phyloP scores from a whole-genome alignment of 2,888 invertebrate genomes.

The Ryuthela nishihirai region DNA sequence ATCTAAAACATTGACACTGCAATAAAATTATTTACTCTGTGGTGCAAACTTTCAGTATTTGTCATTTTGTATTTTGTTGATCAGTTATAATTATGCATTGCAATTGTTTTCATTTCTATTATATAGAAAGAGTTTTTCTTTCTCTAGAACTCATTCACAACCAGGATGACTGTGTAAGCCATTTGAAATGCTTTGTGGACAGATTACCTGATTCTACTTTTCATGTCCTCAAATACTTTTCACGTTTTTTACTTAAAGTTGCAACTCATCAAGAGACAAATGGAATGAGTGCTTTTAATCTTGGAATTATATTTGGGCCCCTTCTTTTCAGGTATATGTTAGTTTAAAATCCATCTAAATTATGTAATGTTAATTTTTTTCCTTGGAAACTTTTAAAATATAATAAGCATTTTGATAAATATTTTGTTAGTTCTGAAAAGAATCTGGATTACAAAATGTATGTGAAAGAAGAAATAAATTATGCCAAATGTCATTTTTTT shows the following conservation, averaged over 20 bases:
- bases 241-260: slow-evolving; percentile 52
- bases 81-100: too few species aligned
- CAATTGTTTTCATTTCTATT: too few species aligned
- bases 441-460: too few species aligned
- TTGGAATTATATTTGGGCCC: slow-evolving; percentile 54
- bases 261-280: slow-evolving; percentile 48
- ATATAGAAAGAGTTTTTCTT: neutral
- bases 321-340: slow-evolving; percentile 50
- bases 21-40: too few species aligned
- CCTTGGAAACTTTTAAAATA: neutral
- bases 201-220: slow-evolving; percentile 52
- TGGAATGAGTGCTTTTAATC: slow-evolving; percentile 51
- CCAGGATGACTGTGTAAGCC: slow-evolving; percentile 38
- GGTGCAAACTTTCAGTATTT: too few species aligned
- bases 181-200: slow-evolving; percentile 45
- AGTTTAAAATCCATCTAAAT: too few species aligned
- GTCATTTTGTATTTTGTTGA: too few species aligned
- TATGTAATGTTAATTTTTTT: neutral
- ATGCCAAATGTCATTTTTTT: too few species aligned
- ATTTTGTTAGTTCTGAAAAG: neutral
- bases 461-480: too few species aligned
- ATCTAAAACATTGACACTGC: too few species aligned
- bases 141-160: slow-evolving; percentile 26
- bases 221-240: slow-evolving; percentile 51
- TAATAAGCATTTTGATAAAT: neutral